Conservation (phyloP, 2,797 vertebrate genomes). For the Rhodeus uyekii region DNA sequence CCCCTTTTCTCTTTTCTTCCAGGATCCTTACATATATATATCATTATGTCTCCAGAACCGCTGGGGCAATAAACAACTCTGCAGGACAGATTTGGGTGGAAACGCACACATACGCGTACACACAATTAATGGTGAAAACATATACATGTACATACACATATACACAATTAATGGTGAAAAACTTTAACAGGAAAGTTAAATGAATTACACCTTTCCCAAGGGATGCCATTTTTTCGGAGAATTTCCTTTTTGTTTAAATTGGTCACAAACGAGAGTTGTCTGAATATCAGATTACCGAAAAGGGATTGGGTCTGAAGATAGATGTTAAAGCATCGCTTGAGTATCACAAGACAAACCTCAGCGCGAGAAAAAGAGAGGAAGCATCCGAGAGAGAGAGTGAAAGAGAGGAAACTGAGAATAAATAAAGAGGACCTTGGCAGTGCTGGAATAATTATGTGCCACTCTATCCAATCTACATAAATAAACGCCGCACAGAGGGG, state of each 20-base stretch:
- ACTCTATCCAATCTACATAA: conserved; percentile 81
- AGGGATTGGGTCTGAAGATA: conserved; percentile 58
- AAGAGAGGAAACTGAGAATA: conserved; percentile 70
- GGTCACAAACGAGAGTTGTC: conserved; percentile 28
- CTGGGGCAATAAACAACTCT: conserved; percentile 79
- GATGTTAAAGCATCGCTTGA: conserved; percentile 66
- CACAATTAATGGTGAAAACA: conserved; percentile 54
- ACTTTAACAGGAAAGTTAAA: conserved; percentile 46
- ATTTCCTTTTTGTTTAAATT: conserved; percentile 39
- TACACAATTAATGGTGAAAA: conserved; percentile 52
- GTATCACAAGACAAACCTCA: conserved; percentile 65
- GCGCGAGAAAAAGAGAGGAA: conserved; percentile 70
- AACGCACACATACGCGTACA: conserved; percentile 38
- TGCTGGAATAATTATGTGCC: conserved; percentile 72
- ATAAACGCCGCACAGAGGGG: conserved; percentile 70
- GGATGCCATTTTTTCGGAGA: conserved; percentile 53
- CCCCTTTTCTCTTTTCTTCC: conserved; percentile 51
- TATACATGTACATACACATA: no score
- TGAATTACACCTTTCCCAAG: conserved; percentile 52
- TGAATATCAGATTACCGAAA: conserved; percentile 52
- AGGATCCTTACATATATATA: conserved; percentile 77
- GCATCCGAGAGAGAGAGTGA: conserved; percentile 69
- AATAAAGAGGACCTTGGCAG: conserved; percentile 77
- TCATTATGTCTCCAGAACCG: conserved; percentile 77
- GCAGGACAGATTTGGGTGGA: conserved; percentile 69